These are phyloP conservation scores for Tenualosa ilisha DNA, from an alignment of 2,797 vertebrate species.

Conservation along the genomic window DNA sequence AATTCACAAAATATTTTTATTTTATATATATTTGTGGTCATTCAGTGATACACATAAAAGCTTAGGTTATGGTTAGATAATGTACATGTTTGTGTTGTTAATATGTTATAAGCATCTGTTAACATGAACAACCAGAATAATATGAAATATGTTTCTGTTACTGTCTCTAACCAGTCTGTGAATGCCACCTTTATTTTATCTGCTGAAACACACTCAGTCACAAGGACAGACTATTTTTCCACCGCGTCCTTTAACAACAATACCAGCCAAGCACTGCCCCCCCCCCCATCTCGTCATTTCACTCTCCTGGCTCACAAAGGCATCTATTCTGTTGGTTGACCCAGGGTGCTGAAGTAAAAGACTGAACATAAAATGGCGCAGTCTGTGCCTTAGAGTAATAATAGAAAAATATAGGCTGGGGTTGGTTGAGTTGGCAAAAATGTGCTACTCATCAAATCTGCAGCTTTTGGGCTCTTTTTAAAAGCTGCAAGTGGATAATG, in stretches of 20 bases:
- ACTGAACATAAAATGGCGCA: not conserved
- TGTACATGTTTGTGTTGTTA: not conserved
- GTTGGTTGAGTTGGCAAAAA: constrained; percentile 2
- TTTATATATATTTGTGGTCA: too few relatives aligned
- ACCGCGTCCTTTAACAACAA: not conserved
- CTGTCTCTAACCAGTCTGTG: too few relatives aligned
- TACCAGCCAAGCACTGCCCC: not conserved
- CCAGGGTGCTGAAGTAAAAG: not conserved
- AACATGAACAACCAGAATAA: not conserved
- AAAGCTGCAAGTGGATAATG: constrained; percentile 22
- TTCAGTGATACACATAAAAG: too few relatives aligned
- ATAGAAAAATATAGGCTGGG: not conserved
- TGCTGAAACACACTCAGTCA: not conserved
- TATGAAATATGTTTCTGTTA: not conserved
- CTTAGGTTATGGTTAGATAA: not conserved
- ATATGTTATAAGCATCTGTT: not conserved
- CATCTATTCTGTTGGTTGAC: not conserved
- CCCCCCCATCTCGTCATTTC: not conserved
- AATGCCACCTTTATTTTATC: not conserved
- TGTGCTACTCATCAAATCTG: constrained; percentile 20
- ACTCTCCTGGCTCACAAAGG: constrained; percentile 13
- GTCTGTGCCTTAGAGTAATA: not conserved
- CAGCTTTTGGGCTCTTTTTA: not conserved
- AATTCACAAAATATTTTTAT: too few relatives aligned
- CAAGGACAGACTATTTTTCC: not conserved